These are phyloP conservation scores for Lateolabrax maculatus DNA, from an alignment of 2,797 vertebrate species.

Conservation along the genomic window DNA sequence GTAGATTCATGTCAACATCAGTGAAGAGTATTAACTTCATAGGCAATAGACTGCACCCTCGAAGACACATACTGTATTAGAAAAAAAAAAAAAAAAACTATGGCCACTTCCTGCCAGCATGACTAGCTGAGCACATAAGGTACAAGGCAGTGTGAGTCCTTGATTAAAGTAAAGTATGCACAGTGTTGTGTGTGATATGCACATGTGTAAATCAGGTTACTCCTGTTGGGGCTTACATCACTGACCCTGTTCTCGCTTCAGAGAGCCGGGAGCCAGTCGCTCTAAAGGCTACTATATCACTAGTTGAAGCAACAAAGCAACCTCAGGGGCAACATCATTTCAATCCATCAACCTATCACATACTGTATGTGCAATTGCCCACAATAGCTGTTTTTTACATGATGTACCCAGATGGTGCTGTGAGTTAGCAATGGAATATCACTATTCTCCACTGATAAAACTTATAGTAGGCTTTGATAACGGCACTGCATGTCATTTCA, in stretches of 20 bases:
- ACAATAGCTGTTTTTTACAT: slow-evolving; percentile 63
- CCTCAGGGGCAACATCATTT: slow-evolving; percentile 83
- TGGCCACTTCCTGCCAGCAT: slow-evolving; percentile 65
- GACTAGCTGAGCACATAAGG: slow-evolving; percentile 70
- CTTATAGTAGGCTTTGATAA: slow-evolving; percentile 69
- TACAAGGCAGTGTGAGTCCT: slow-evolving; percentile 66
- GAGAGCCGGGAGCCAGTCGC: slow-evolving; percentile 42
- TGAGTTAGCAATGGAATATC: slow-evolving; percentile 70
- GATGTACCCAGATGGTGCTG: slow-evolving; percentile 78
- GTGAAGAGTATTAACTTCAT: slow-evolving; percentile 58
- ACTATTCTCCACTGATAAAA: slow-evolving; percentile 75
- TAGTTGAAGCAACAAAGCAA: slow-evolving; percentile 68
- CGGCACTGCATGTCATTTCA: slow-evolving; percentile 84
- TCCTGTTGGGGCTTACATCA: slow-evolving; percentile 71
- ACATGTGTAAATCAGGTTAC: slow-evolving; percentile 79
- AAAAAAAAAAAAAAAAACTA: slow-evolving; percentile 33
- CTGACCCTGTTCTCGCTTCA: slow-evolving; percentile 47
- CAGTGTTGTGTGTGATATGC: slow-evolving; percentile 75
- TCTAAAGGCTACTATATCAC: slow-evolving; percentile 54
- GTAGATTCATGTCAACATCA: slow-evolving; percentile 36
- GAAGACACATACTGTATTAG: slow-evolving; percentile 72
- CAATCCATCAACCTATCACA: slow-evolving; percentile 68
- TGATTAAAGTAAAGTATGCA: slow-evolving; percentile 72
- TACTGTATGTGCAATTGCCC: slow-evolving; percentile 67
- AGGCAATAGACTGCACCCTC: slow-evolving; percentile 68